A percentile compares a stretch with the other conserved stretches of the same genome.
Evolutionary conservation across 2,888 invertebrate genomes (phyloP).

Genomic region (Caenorhabditis wallacei): DNA sequence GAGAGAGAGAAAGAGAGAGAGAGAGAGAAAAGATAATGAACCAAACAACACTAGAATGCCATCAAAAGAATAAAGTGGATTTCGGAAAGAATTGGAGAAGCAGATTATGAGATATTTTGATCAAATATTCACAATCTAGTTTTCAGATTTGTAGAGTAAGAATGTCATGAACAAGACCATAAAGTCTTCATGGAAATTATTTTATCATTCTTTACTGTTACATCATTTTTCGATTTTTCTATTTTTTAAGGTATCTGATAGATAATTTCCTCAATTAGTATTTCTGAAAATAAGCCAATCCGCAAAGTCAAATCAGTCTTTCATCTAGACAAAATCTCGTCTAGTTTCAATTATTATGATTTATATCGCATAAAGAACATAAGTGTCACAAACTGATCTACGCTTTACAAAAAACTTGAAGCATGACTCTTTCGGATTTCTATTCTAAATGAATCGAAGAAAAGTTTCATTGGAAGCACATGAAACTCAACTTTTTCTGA

Average conservation of each 20-base stretch:
- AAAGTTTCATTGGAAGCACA: background rate
- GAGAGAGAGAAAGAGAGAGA: too few relatives aligned
- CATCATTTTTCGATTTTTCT: too few relatives aligned
- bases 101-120: background rate
- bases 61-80: conserved; percentile 31
- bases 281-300: too few relatives aligned
- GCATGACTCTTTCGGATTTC: conserved; percentile 8
- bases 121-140: background rate
- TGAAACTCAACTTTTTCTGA: background rate
- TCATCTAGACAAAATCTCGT: conserved; percentile 4
- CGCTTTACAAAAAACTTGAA: conserved; percentile 29
- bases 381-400: conserved; percentile 28
- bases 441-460: background rate
- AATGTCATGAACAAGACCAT: too few relatives aligned
- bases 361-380: conserved; percentile 9
- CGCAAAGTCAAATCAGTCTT: too few relatives aligned
- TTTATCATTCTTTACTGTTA: too few relatives aligned
- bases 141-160: too few relatives aligned
- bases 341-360: conserved; percentile 11
- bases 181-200: too few relatives aligned
- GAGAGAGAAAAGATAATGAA: conserved; percentile 28
- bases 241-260: too few relatives aligned
- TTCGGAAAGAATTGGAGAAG: conserved; percentile 22
- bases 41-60: conserved; percentile 50
- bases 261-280: too few relatives aligned